Evolutionary conservation across 2,888 invertebrate species (phyloP), one percentile per base, ranked within the genome.

Genomic region (Pyrocoelia pectoralis): DNA sequence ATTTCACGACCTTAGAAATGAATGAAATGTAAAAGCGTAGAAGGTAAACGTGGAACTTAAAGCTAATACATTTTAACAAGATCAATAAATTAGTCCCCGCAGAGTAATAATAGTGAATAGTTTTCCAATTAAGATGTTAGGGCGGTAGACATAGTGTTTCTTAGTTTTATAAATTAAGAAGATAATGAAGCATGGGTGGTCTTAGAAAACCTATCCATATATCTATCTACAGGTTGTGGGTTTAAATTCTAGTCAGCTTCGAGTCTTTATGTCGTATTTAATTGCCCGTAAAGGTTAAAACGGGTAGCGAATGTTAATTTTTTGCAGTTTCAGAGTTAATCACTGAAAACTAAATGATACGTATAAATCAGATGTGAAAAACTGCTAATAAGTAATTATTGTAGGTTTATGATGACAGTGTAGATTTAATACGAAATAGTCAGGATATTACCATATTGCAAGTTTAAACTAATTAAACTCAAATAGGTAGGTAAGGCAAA

Each of bases 51-150:
- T 33, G 8, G 9, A 33, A 33, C 33, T 6, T 6, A 33, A 33
- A 33, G n/a, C 33, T n/a, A n/a, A 33, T n/a, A 8, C n/a, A 2
- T 33, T n/a, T n/a, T 33, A 17, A 46, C 17, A 15, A 46, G 15
- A 17, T 46, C 15, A 17, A 17, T 46, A 46, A 46, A 46, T 46
- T 3, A 46, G 15, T 17, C 46, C 18, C 46, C 8, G 2, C 5
- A 46, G 10, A 8, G 10, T 46, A 15, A 17, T 18, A 46, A 33
- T 15, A 18, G 17, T 18, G 46, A n/a, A 46, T 46, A 46, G 46
- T 46, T 46, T 46, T 46, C 46, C 46, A 46, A 46, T 46, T 46
- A 46, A 46, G 46, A 46, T 46, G 46, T 46, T 46, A 46, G 18
- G 46, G 46, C 46, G 46, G 46, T 46, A n/a, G 46, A 17, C n/a